Conservation (phyloP, 37 sponge, comb jelly and placozoan genomes). For the Beroe ovata region DNA sequence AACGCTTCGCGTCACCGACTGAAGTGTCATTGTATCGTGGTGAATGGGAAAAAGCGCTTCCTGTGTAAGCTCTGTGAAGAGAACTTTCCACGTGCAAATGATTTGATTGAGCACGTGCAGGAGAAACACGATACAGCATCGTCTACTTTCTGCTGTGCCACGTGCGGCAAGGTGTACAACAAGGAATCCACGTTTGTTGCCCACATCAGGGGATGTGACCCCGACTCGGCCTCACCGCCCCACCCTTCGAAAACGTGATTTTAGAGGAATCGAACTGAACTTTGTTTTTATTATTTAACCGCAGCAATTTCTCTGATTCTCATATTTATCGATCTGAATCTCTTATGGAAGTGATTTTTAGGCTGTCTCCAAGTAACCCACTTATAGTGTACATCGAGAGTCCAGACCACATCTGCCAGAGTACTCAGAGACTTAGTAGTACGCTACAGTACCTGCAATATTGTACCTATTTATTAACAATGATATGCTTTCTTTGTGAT, state of each 20-base stretch:
- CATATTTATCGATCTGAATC: background rate
- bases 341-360: background rate
- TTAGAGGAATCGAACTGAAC: too few species aligned
- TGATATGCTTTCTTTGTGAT: too few species aligned
- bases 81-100: constrained; percentile 47
- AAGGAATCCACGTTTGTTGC: constrained; percentile 37
- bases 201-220: constrained; percentile 54
- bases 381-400: background rate
- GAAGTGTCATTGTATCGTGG: constrained; percentile 50
- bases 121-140: constrained; percentile 42
- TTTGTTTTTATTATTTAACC: too few species aligned
- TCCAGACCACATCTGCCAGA: too few species aligned
- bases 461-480: too few species aligned
- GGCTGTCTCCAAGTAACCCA: background rate
- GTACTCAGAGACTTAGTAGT: too few species aligned
- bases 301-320: too few species aligned
- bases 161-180: constrained; percentile 64
- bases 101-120: constrained; percentile 58
- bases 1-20: constrained; percentile 63
- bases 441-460: too few species aligned
- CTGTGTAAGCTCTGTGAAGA: constrained; percentile 34
- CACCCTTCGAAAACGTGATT: background rate
- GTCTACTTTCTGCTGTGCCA: constrained; percentile 41
- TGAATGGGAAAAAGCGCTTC: constrained; percentile 21
- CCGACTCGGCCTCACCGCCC: background rate